Base-by-base conservation (phyloP, 2,797 vertebrate species). In the Dermochelys coriacea region DNA sequence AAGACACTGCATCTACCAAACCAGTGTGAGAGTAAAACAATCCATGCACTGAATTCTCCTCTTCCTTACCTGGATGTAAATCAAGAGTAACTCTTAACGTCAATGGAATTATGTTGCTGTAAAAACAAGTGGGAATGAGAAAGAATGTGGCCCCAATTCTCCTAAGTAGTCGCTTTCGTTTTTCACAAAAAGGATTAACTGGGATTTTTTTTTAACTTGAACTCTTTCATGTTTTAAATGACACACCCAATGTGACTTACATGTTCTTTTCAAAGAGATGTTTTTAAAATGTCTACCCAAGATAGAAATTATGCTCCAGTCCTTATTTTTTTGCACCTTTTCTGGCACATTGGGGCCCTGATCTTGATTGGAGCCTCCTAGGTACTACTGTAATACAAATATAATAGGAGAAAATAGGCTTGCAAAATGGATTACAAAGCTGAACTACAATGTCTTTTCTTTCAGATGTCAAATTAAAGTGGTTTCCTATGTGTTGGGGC, bases 11-110 rank as follows among this genome's bases (percentile, higher is more conserved):
- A 92, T 68, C 87, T 50, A 93, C 10, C 2, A 31, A 55, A 5
- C 23, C 87, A 82, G 82, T 74, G 83, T 29, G 45, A 49, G 45
- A 16, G 59, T 88, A 92, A 94, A 97, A 94, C 83, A 96, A 91
- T 92, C 19, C 16, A 54, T 82, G 80, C 95, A 80, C 91, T 94
- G 91, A 57, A 88, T 57, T 91, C 79, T 19, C 1, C 82, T 91
- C 75, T 90, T 77, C 31, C 27, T 92, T 87, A 87, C 7, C 61
- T 84, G 0, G 0, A 85, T 82, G 61, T 34, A 96, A 95, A 89
- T 86, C 16, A 27, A 21, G 8, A 84, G 80, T 55, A 64, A 51
- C 55, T 59, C 85, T 52, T 89, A 12, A 93, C 94, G 64, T 29
- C 34, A 75, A 4, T n/a, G 34, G 92, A 90, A 96, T 80, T 77